phyloP scores from a whole-genome alignment of 2,888 invertebrate genomes.

The Marronus borbonicus region DNA sequence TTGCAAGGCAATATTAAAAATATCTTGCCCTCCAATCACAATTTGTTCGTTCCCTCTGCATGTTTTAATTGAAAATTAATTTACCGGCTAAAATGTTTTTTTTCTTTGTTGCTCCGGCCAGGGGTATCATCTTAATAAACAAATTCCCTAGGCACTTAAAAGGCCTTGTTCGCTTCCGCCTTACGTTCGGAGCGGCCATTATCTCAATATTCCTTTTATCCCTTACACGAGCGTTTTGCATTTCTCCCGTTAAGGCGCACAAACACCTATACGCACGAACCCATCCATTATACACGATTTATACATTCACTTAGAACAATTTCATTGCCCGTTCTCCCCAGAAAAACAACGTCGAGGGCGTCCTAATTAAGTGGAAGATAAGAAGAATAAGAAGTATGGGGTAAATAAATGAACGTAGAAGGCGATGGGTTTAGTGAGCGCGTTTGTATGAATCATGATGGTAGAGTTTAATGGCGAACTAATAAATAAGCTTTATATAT shows the following conservation, averaged over 20 bases:
- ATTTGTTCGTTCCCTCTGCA: too few relatives aligned
- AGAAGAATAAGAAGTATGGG: slow-evolving; percentile 5
- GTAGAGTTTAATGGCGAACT: slow-evolving; percentile 32
- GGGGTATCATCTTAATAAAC: too few relatives aligned
- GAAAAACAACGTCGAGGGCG: slow-evolving; percentile 4
- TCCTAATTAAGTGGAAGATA: slow-evolving; percentile 35
- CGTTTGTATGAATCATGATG: slow-evolving; percentile 37
- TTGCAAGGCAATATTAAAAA: too few relatives aligned
- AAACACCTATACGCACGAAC: slow-evolving; percentile 16
- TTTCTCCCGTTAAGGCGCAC: background rate
- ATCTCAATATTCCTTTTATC: too few relatives aligned
- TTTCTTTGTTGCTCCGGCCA: too few relatives aligned
- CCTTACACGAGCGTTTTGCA: too few relatives aligned
- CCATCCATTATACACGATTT: slow-evolving; percentile 26
- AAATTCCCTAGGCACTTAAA: too few relatives aligned
- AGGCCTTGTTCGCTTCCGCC: too few relatives aligned
- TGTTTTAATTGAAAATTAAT: too few relatives aligned
- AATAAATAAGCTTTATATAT: slow-evolving; percentile 49
- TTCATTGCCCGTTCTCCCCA: slow-evolving; percentile 17
- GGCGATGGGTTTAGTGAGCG: background rate
- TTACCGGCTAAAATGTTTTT: too few relatives aligned
- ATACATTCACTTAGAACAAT: slow-evolving; percentile 34
- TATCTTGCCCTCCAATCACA: too few relatives aligned
- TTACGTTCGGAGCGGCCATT: too few relatives aligned
- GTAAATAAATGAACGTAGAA: background rate